phyloP scores from a whole-genome alignment of 1,140 invertebrate genomes.

The Bombus superbus region DNA sequence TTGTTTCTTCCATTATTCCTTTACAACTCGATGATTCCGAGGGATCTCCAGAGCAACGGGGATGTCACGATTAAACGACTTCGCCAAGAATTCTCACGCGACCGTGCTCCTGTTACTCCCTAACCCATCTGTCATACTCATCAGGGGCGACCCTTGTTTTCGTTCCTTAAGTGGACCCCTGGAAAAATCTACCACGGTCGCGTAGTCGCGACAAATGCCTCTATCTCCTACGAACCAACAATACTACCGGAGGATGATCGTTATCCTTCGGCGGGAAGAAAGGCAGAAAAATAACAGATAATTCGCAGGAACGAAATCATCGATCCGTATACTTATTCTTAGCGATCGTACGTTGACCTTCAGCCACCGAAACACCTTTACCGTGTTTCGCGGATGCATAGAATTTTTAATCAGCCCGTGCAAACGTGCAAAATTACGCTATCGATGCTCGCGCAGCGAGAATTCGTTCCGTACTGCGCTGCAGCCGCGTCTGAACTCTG shows the following conservation, averaged over 20 bases:
- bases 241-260: no score
- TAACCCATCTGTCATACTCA: slow-evolving; percentile 47
- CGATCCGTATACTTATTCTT: no score
- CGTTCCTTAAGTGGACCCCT: slow-evolving; percentile 17
- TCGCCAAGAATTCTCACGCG: slow-evolving; percentile 42
- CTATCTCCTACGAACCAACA: background rate
- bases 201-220: background rate
- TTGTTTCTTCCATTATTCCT: background rate
- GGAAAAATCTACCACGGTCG: slow-evolving; percentile 5
- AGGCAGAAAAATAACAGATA: background rate
- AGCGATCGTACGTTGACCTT: no score
- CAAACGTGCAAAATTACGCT: no score
- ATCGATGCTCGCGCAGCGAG: no score
- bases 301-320: background rate
- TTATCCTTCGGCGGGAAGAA: background rate
- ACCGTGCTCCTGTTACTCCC: slow-evolving; percentile 23
- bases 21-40: slow-evolving; percentile 1
- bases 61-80: slow-evolving; percentile 26
- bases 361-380: no score
- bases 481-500: no score
- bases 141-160: slow-evolving; percentile 46
- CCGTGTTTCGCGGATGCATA: no score
- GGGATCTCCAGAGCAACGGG: background rate
- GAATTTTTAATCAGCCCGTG: no score
- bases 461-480: no score